phyloP scores from a whole-genome alignment of 2,797 vertebrate species.

The Lycodopsis pacificus region DNA sequence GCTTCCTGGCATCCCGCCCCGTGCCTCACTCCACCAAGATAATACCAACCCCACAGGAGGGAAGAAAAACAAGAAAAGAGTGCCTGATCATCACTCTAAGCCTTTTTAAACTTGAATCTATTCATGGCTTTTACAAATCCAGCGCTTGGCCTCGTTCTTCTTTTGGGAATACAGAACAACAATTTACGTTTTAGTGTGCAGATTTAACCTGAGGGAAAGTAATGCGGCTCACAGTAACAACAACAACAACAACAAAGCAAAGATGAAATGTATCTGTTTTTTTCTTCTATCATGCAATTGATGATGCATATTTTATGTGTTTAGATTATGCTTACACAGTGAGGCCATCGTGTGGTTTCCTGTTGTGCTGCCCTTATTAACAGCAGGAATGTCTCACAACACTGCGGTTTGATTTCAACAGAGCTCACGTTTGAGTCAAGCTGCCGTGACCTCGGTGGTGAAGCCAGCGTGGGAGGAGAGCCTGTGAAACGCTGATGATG shows the following conservation, averaged over 20 bases:
- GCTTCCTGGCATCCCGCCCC: constrained; percentile 36
- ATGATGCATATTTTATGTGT: background rate
- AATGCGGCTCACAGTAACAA: background rate
- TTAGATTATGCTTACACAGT: background rate
- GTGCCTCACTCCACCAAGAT: constrained; percentile 14
- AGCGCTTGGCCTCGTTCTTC: constrained; percentile 10
- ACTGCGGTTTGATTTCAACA: background rate
- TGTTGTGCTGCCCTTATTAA: background rate
- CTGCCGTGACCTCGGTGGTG: background rate
- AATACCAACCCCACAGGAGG: constrained; percentile 33
- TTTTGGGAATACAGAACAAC: background rate
- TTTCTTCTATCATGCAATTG: background rate
- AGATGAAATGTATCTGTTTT: background rate
- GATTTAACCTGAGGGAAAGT: background rate
- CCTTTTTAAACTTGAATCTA: constrained; percentile 8
- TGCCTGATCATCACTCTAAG: constrained; percentile 41
- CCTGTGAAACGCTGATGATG: background rate
- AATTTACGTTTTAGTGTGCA: background rate
- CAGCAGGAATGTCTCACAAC: background rate
- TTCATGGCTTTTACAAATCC: constrained; percentile 40
- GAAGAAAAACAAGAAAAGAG: constrained; percentile 32
- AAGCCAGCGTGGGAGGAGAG: background rate
- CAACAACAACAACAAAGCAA: background rate
- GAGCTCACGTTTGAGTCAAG: background rate
- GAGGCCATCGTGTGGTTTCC: background rate